These are phyloP conservation scores for Halictus quadricinctus DNA, from an alignment of 2,888 invertebrate genomes.

Conservation along the genomic window DNA sequence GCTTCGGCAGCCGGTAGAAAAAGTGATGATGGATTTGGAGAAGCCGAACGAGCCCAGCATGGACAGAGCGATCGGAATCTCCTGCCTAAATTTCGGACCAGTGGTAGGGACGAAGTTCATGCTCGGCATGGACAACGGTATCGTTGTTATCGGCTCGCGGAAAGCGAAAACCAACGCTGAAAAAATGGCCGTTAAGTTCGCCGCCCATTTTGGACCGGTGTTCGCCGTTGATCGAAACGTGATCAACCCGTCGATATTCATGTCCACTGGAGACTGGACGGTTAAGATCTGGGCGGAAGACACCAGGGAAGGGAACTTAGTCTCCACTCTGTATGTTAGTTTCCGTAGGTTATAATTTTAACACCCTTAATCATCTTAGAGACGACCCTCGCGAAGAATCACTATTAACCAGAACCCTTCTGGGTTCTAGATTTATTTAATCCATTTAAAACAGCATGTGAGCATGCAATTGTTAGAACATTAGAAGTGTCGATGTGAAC, in stretches of 20 bases:
- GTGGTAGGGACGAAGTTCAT: constrained; percentile 92
- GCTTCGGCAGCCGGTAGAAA: constrained; percentile 88
- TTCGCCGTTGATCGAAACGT: constrained; percentile 95
- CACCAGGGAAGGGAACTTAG: constrained; percentile 93
- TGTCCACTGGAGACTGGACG: constrained; percentile 96
- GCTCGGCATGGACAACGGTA: constrained; percentile 87
- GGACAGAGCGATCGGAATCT: constrained; percentile 88
- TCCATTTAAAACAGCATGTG: no score
- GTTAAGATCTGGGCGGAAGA: constrained; percentile 97
- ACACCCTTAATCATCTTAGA: neutral
- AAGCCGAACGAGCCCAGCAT: constrained; percentile 85
- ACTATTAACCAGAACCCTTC: no score
- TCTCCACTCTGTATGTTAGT: constrained; percentile 88
- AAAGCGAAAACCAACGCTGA: constrained; percentile 89
- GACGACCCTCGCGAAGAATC: no score
- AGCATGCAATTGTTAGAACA: no score
- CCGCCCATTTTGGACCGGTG: constrained; percentile 91
- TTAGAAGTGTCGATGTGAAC: no score
- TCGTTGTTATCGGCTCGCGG: constrained; percentile 86
- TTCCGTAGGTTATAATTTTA: constrained; percentile 10
- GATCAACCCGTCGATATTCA: constrained; percentile 94
- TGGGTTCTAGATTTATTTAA: no score
- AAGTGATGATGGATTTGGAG: constrained; percentile 87
- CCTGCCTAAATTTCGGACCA: constrained; percentile 90
- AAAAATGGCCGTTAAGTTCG: constrained; percentile 85